phyloP scores from a whole-genome alignment of 2,113 vertebrate species.

The Setophaga petechia region DNA sequence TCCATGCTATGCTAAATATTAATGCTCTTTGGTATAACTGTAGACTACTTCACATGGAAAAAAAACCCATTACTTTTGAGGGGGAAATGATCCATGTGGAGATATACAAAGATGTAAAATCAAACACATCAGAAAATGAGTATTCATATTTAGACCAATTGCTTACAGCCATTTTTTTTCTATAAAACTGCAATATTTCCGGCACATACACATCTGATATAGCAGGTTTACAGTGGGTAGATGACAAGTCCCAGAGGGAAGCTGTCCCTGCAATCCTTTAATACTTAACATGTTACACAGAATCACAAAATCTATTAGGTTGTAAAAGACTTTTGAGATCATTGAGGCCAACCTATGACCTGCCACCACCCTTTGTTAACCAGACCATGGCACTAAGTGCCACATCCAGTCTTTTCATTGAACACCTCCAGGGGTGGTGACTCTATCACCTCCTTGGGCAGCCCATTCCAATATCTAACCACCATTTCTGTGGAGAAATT shows the following conservation, averaged over 20 bases:
- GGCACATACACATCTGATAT: background rate
- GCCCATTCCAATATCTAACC: background rate
- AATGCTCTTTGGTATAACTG: background rate
- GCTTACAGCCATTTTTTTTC: background rate
- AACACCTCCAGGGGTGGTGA: background rate
- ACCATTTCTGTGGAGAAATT: background rate
- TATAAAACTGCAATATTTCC: background rate
- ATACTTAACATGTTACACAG: background rate
- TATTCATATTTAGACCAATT: background rate
- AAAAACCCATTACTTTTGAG: background rate
- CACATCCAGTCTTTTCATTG: background rate
- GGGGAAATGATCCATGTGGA: background rate
- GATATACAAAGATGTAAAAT: constrained; percentile 28
- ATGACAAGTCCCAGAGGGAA: background rate
- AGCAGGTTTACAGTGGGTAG: background rate
- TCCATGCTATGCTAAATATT: background rate
- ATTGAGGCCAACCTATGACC: background rate
- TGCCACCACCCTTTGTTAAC: background rate
- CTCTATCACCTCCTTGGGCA: background rate
- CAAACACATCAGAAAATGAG: constrained; percentile 1
- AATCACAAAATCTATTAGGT: background rate
- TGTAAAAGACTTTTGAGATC: background rate
- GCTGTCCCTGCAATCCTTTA: background rate
- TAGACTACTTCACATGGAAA: background rate
- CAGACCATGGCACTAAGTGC: background rate